A percentile compares a stretch with the other conserved stretches of the same genome.
Evolutionary conservation across 1,140 invertebrate species (phyloP).

Genomic region (Cydia fagiglandana): DNA sequence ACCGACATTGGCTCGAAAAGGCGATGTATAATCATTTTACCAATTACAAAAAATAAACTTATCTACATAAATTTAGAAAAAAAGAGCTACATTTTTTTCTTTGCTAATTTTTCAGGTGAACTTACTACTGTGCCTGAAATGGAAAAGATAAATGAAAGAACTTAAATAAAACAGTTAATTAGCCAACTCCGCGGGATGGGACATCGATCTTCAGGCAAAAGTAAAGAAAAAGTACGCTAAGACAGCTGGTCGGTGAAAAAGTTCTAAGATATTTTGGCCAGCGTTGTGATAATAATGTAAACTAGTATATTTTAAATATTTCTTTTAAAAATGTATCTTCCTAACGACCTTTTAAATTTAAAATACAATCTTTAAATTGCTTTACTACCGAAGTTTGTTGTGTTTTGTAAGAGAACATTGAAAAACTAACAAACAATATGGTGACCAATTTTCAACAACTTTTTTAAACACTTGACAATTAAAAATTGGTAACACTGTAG

Average conservation of each 20-base stretch:
- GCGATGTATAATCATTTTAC: no score
- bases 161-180: conserved; percentile 36
- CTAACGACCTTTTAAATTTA: no score
- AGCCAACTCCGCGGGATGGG: conserved; percentile 31
- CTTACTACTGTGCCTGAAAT: conserved; percentile 1
- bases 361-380: not conserved
- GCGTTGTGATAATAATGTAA: not conserved
- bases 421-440: no score
- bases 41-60: no score
- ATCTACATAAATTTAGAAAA: no score
- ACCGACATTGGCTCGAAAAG: no score
- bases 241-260: conserved; percentile 4
- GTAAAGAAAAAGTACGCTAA: conserved; percentile 4
- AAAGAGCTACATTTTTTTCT: not conserved
- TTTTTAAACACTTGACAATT: no score
- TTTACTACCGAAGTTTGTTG: not conserved
- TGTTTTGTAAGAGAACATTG: no score
- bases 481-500: no score
- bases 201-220: conserved; percentile 36
- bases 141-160: conserved; percentile 27
- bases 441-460: no score
- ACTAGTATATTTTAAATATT: not conserved
- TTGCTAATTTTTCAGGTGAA: not conserved
- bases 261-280: not conserved
- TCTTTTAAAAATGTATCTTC: not conserved